Evolutionary conservation across 2,113 vertebrate genomes (phyloP).

Genomic region (Aegithalos caudatus): DNA sequence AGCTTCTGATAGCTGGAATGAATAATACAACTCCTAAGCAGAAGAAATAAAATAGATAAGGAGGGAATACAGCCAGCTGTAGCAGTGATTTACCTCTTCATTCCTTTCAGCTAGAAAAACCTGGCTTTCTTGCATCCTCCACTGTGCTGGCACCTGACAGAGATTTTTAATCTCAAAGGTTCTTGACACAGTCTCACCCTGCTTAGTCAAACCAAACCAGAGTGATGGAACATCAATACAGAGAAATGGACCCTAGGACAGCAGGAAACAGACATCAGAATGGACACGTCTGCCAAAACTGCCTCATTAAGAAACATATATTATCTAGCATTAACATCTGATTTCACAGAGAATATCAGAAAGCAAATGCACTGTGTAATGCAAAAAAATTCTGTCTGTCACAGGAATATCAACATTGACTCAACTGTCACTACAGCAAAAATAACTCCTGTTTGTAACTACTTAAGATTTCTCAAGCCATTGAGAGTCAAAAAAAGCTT

Average conservation of each 20-base stretch:
- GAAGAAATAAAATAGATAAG: not conserved
- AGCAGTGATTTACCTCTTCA: conserved; percentile 44
- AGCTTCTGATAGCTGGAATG: not conserved
- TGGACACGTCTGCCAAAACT: not conserved
- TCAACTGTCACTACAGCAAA: not conserved
- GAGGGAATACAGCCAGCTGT: not conserved
- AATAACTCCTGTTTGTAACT: not conserved
- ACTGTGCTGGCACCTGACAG: conserved; percentile 80
- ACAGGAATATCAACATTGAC: not conserved
- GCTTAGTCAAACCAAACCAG: conserved; percentile 80
- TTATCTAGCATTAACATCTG: not conserved
- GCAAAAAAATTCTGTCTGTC: not conserved
- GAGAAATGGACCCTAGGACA: conserved; percentile 83
- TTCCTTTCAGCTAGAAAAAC: conserved; percentile 60
- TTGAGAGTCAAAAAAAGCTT: not conserved
- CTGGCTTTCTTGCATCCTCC: conserved; percentile 78
- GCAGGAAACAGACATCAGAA: not conserved
- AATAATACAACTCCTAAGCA: not conserved
- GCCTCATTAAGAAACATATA: not conserved
- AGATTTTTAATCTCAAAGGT: conserved; percentile 78
- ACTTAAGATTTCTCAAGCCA: not conserved
- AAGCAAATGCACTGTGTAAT: not conserved
- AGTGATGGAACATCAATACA: conserved; percentile 76
- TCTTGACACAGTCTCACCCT: conserved; percentile 64
- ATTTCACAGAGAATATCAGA: not conserved